Evolutionary conservation across 2,888 invertebrate species (phyloP), one percentile per base, ranked within the genome.

Genomic region (Glomeris marginata): DNA sequence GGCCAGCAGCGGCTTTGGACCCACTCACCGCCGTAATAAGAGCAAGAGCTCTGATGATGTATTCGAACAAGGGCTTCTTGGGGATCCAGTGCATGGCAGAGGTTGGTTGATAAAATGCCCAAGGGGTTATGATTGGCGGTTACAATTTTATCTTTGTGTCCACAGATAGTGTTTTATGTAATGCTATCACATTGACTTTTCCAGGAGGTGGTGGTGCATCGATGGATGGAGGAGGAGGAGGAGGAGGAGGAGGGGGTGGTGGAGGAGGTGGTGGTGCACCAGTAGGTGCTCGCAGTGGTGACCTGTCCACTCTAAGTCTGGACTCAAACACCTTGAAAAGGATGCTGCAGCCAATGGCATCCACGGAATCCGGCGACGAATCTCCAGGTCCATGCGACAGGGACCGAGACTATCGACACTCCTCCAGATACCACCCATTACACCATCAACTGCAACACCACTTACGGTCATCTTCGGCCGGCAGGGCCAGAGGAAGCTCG

Each of bases 41-140:
- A 87, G 86, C 59, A 88, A 88, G 70, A 87, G 87, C 69, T 87
- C 87, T 47, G 88, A 88, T 69, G 86, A 88, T 64, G 87, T 87
- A 81, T 58, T 50, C 44, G 53, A 54, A 37, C 51, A 45, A 45
- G 37, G 45, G 1, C 22, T 18, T n/a, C 22, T 10, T 10, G n/a
- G 16, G 13, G 22, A 13, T 10, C 33, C 22, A 6, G 45, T 5
- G 4, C 36, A 20, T 11, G 37, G 46, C 11, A 34, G 46, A 16
- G n/a, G 15, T 22, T 16, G 22, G 28, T 28, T 28, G 3, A 18
- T 15, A n/a, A 21, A 53, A 54, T 55, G 50, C 37, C 38, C 37
- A 46, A 22, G 48, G 15, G 59, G 58, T 1, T 67, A 66, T 53
- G 58, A 51, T 47, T n/a, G n/a, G n/a, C n/a, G n/a, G n/a, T n/a